Conservation (phyloP, 2,888 invertebrate genomes). For the Drosophila austrosaltans region DNA sequence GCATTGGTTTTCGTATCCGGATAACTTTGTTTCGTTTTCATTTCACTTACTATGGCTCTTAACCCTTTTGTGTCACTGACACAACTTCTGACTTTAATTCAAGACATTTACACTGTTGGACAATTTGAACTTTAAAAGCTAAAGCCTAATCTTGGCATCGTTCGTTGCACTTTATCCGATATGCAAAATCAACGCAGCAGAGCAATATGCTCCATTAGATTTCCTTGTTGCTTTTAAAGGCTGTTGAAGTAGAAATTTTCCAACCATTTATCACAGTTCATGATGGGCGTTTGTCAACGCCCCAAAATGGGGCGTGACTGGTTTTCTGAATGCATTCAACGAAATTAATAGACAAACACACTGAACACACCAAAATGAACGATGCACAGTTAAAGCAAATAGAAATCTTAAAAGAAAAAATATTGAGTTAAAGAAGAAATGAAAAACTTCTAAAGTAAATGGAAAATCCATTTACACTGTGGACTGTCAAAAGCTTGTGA, state of each 20-base stretch:
- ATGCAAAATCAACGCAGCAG: conserved; percentile 53
- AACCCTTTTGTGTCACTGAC: conserved; percentile 39
- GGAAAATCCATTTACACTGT: conserved; percentile 74
- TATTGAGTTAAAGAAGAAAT: conserved; percentile 59
- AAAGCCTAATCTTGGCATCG: conserved; percentile 27
- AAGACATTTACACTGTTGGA: not conserved
- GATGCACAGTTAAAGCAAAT: not conserved
- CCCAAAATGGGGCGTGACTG: conserved; percentile 47
- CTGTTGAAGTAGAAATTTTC: conserved; percentile 37
- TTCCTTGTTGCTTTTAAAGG: conserved; percentile 39
- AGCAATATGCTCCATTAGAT: conserved; percentile 58
- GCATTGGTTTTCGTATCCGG: conserved; percentile 58
- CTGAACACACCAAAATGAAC: conserved; percentile 24
- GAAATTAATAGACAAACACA: conserved; percentile 63
- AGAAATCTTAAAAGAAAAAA: conserved; percentile 34
- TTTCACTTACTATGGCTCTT: conserved; percentile 58
- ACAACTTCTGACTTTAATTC: conserved; percentile 67
- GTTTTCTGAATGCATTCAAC: conserved; percentile 29
- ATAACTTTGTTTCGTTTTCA: conserved; percentile 73
- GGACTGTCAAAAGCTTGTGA: conserved; percentile 60
- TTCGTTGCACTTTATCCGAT: conserved; percentile 14
- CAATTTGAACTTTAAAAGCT: conserved; percentile 34
- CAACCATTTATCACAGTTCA: conserved; percentile 59
- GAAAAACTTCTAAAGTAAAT: conserved; percentile 63
- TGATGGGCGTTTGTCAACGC: conserved; percentile 54